A percentile compares a stretch with the other conserved stretches of the same genome.
Conservation (phyloP, 64 coral and sea anemone species). For the Pocillopora verrucosa region DNA sequence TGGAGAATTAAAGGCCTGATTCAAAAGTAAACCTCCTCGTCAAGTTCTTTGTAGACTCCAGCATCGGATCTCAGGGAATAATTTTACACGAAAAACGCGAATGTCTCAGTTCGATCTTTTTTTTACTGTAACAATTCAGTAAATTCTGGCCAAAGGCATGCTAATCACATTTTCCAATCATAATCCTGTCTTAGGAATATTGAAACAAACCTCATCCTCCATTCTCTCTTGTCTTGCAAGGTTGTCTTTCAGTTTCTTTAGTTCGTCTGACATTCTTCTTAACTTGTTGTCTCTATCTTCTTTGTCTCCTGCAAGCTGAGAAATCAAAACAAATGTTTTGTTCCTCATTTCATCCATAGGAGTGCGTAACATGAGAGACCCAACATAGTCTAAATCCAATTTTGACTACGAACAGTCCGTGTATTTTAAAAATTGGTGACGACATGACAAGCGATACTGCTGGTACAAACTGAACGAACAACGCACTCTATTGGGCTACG, state of each 20-base stretch:
- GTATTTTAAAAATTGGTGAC: no score
- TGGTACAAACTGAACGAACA: no score
- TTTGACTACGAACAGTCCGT: neutral
- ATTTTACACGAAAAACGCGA: no score
- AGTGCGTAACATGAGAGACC: neutral
- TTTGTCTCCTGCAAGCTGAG: constrained; percentile 70
- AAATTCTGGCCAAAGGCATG: no score
- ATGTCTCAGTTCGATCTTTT: no score
- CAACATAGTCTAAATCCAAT: neutral
- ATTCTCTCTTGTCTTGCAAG: constrained; percentile 40
- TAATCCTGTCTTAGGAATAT: neutral
- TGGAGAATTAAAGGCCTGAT: no score
- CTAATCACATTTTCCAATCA: neutral
- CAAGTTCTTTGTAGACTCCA: no score
- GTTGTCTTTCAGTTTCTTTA: constrained; percentile 59
- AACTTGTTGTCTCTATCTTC: constrained; percentile 50
- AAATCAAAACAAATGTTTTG: neutral
- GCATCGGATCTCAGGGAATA: no score
- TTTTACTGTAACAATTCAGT: no score
- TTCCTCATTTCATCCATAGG: neutral
- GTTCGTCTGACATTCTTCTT: constrained; percentile 70
- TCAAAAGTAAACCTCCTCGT: no score
- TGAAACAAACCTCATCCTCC: constrained; percentile 63
- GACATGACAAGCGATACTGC: neutral
- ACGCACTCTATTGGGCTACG: no score